Conservation (phyloP, 2,888 invertebrate genomes). For the Panopea generosa region DNA sequence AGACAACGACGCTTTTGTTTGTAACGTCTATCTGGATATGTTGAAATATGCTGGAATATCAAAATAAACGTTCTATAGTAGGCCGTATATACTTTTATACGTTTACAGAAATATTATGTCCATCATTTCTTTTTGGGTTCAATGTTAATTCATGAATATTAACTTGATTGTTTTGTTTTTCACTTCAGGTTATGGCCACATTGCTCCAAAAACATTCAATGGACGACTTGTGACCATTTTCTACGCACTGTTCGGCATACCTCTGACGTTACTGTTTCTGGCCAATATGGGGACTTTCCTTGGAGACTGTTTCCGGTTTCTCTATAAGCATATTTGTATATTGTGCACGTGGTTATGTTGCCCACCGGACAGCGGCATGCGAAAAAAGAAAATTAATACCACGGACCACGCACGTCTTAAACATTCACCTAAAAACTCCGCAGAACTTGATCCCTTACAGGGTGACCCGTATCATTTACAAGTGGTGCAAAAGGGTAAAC, state of each 20-base stretch:
- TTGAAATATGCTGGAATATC: too few relatives aligned
- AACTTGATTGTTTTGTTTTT: too few relatives aligned
- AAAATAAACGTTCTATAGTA: too few relatives aligned
- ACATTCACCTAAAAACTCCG: constrained; percentile 1
- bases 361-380: constrained; percentile 52
- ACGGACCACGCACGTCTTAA: background rate
- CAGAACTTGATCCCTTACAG: constrained; percentile 37
- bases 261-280: constrained; percentile 77
- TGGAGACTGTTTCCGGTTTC: constrained; percentile 77
- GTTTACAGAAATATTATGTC: too few relatives aligned
- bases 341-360: constrained; percentile 63
- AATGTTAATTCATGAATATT: too few relatives aligned
- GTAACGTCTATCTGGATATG: too few relatives aligned
- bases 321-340: constrained; percentile 75
- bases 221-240: constrained; percentile 78
- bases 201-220: constrained; percentile 76
- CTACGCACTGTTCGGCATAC: constrained; percentile 81
- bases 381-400: constrained; percentile 14
- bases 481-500: background rate
- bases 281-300: constrained; percentile 78
- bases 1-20: too few relatives aligned
- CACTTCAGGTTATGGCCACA: constrained; percentile 81
- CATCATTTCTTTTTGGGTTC: too few relatives aligned
- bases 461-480: too few relatives aligned
- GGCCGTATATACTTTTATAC: too few relatives aligned